Conservation (phyloP, 2,113 vertebrate species). For the Dasyprocta punctata region DNA sequence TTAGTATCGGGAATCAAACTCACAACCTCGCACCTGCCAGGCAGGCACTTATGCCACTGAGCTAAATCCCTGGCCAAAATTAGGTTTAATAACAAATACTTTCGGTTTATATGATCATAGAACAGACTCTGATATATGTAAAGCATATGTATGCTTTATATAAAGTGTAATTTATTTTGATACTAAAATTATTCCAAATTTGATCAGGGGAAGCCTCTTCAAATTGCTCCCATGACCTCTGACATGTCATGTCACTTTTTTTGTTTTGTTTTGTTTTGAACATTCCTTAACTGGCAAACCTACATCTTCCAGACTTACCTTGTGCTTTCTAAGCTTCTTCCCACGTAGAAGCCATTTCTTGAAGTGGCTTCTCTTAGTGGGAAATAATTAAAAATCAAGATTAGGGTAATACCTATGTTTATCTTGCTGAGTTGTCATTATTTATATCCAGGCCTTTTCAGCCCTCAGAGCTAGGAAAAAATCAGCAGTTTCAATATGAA, state of each 20-base stretch:
- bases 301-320: not conserved
- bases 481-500: not conserved
- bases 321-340: not conserved
- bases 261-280: not conserved
- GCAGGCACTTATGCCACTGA: too few species aligned
- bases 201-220: not conserved
- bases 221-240: not conserved
- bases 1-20: too few species aligned
- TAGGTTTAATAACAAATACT: not conserved
- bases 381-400: not conserved
- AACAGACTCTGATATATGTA: not conserved
- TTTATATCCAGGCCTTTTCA: conserved; percentile 11
- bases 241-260: not conserved
- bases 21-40: too few species aligned
- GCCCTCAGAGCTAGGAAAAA: not conserved
- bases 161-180: conserved; percentile 6
- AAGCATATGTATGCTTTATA: not conserved
- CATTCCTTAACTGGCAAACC: not conserved
- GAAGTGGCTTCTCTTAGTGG: not conserved
- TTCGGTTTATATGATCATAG: not conserved
- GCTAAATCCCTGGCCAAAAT: too few species aligned
- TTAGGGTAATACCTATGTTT: not conserved
- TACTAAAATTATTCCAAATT: not conserved
- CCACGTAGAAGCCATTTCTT: not conserved
- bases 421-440: not conserved